Base-by-base conservation (phyloP, 2,888 invertebrate genomes). In the Platycnemis pennipes region DNA sequence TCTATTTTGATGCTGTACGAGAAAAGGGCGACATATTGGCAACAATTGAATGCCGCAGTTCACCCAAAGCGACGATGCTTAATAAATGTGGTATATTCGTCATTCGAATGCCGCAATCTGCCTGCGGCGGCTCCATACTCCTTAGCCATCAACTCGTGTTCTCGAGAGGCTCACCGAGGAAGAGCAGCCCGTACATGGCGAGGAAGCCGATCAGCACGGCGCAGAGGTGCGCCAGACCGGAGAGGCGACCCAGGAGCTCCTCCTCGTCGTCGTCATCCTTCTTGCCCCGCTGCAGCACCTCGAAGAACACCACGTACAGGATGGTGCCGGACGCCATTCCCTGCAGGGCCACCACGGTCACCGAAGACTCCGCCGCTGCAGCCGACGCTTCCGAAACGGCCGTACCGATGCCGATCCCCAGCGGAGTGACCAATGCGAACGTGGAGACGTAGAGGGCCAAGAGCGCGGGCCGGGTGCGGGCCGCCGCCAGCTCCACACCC, bases 231-330 rank as follows among this genome's bases (percentile, higher is more conserved):
- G 97, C 96, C 69, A 97, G 96, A 26, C 97, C 97, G 94, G 97
- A 97, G 63, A n/a, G 11, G n/a, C 91, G 37, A 1, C 89, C 89
- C 22, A 56, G 53, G n/a, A 56, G 3, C 42, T 26, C 63, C 3
- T 87, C 87, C 11, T 69, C 63, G n/a, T 91, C n/a, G 13, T 44
- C 44, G 22, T 42, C 22, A 95, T 97, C 97, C 69, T 96, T 96
- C 95, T 97, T 97, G 95, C 98, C 98, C 95, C 98, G 97, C 11
- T 98, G 98, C 31, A 98, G 96, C n/a, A 98, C 98, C 96, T 98
- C 98, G 96, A 98, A 98, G 96, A 98, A 98, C 2, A 98, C 98
- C 26, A 98, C 98, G 96, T 98, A 98, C 26, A 98, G 96, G 94
- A 98, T 97, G 0, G 98, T 98, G 11, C 98, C 98, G 94, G 98